Evolutionary conservation across 2,113 vertebrate genomes (phyloP).

Genomic region (Hyperopisus bebe): DNA sequence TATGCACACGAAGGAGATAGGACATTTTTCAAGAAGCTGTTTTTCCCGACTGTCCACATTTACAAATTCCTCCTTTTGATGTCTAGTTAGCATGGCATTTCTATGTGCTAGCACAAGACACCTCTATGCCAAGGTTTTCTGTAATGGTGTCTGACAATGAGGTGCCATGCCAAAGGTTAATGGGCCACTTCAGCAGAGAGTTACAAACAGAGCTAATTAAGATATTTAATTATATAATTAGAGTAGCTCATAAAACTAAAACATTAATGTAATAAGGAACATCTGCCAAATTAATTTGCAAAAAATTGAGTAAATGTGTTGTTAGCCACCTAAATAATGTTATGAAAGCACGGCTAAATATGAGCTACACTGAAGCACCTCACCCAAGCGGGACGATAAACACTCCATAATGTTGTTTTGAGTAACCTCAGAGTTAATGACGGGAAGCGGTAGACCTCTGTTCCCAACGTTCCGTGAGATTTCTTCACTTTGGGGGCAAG

Average conservation of each 20-base stretch:
- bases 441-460: not conserved
- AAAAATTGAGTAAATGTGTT: constrained; percentile 18
- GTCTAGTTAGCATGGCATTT: not conserved
- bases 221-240: constrained; percentile 27
- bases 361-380: not conserved
- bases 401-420: not conserved
- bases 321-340: not conserved
- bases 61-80: not conserved
- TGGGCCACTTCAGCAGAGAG: constrained; percentile 15
- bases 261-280: constrained; percentile 3
- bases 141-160: not conserved
- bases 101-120: not conserved
- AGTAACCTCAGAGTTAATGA: constrained; percentile 4
- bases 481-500: not conserved
- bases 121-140: not conserved
- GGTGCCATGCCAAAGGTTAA: constrained; percentile 23
- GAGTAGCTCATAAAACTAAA: constrained; percentile 20
- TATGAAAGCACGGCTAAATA: not conserved
- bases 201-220: constrained; percentile 31
- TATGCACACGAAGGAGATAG: not conserved
- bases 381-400: not conserved
- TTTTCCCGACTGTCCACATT: not conserved
- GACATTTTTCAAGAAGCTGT: not conserved
- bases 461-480: not conserved
- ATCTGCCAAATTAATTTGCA: constrained; percentile 26